Base-by-base conservation (phyloP, 2,797 vertebrate species). In the Caiman crocodilus region DNA sequence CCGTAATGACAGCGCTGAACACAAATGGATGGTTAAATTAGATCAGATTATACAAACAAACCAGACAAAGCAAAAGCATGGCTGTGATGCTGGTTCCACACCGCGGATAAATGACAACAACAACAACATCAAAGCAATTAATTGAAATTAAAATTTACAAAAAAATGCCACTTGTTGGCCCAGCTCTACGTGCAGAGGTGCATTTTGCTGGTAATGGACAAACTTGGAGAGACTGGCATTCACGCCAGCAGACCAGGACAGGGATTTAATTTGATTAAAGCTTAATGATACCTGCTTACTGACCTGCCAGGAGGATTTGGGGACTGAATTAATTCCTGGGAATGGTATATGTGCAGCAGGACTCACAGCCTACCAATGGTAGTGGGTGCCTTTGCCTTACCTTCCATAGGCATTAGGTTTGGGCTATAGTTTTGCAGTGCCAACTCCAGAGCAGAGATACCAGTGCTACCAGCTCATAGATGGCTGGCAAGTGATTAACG, bases 11-110 rank as follows among this genome's bases (percentile, higher is more conserved):
- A 89, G 80, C 55, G 84, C 78, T 83, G 87, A 88, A 92, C 90
- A 26, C 76, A 91, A 94, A 91, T 81, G 76, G 84, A 42, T 94
- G 95, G 87, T 93, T 94, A 92, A 92, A 92, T 90, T 87, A 93
- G 93, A 94, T 93, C 76, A 91, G 69, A 95, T 94, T 94, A 94
- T 94, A 90, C 60, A 94, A 96, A 92, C 58, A 89, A 92, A 85
- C 89, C 82, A 94, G 94, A 92, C 84, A 95, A 96, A 85, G 35
- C 64, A 61, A 90, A 85, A 85, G 23, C 50, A 59, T 20, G 78
- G 73, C 60, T 78, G 87, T 87, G 89, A 85, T 64, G 82, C 92
- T 87, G 78, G 35, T 89, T 95, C 78, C 15, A 35, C 79, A 79
- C 56, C 35, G 87, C 78, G 25, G 80, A n/a, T 58, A 90, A 92